A percentile compares a stretch with the other conserved stretches of the same genome.
These are phyloP conservation scores for Agrochola lychnidis DNA, from an alignment of 2,888 invertebrate genomes.

Conservation along the genomic window DNA sequence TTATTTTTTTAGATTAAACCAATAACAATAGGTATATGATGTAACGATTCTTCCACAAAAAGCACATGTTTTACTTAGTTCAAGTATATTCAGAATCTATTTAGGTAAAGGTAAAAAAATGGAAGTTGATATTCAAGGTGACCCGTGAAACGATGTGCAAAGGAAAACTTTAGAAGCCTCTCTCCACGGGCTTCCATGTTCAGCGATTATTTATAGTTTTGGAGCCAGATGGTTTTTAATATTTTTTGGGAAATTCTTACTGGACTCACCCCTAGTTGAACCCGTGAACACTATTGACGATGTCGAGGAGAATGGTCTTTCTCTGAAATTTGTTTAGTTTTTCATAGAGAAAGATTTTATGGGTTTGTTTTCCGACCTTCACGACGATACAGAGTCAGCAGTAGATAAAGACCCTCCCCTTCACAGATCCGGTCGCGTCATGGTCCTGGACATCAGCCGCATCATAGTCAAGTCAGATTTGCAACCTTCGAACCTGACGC, in stretches of 20 bases:
- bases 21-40: not conserved
- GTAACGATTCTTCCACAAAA: not conserved
- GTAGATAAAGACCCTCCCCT: not conserved
- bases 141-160: too few species aligned
- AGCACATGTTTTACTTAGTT: not conserved
- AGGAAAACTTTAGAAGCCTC: too few species aligned
- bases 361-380: not conserved
- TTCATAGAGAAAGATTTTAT: not conserved
- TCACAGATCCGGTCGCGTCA: slow-evolving; percentile 92
- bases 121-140: too few species aligned
- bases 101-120: too few species aligned
- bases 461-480: slow-evolving; percentile 93
- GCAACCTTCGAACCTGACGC: slow-evolving; percentile 92
- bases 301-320: not conserved
- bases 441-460: slow-evolving; percentile 94
- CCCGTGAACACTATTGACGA: not conserved
- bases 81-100: not conserved
- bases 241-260: too few species aligned
- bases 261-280: too few species aligned
- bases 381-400: not conserved
- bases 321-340: not conserved
- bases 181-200: too few species aligned
- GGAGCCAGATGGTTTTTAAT: too few species aligned
- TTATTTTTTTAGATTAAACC: too few species aligned
- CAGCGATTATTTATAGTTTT: too few species aligned